A percentile compares a stretch with the other conserved stretches of the same genome.
Conservation (phyloP, 1,140 invertebrate species). For the Drosophila suzukii region DNA sequence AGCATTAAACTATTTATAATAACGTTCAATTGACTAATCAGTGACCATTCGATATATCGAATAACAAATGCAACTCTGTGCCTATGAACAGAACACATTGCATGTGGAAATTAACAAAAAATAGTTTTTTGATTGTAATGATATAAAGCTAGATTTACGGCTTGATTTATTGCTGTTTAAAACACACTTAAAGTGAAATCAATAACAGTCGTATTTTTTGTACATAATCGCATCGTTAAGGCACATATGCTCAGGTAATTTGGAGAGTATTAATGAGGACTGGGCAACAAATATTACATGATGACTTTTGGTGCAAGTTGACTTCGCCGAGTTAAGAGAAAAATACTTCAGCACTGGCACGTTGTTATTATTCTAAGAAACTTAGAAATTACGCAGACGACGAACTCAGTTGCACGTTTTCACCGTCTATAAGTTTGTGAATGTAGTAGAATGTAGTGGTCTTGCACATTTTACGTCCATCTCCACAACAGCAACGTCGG, state of each 20-base stretch:
- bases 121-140: slow-evolving; percentile 42
- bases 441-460: slow-evolving; percentile 9
- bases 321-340: slow-evolving; percentile 7
- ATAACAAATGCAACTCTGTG: slow-evolving; percentile 13
- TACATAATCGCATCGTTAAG: slow-evolving; percentile 49
- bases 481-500: slow-evolving; percentile 60
- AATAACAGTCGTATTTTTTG: slow-evolving; percentile 35
- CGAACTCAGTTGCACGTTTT: slow-evolving; percentile 11
- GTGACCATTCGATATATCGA: slow-evolving; percentile 1
- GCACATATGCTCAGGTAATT: slow-evolving; percentile 61
- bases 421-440: slow-evolving; percentile 9
- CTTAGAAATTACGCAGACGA: not conserved
- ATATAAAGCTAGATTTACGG: slow-evolving; percentile 25
- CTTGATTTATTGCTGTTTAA: slow-evolving; percentile 22
- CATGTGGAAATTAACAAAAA: slow-evolving; percentile 42
- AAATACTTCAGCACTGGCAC: not conserved
- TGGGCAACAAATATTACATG: slow-evolving; percentile 63
- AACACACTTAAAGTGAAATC: slow-evolving; percentile 24
- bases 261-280: slow-evolving; percentile 9
- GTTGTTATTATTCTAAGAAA: not conserved
- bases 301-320: slow-evolving; percentile 53
- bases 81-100: slow-evolving; percentile 41
- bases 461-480: slow-evolving; percentile 9
- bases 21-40: too few relatives aligned
- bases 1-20: too few relatives aligned